Base-by-base conservation (phyloP, 2,113 vertebrate species). In the Dendropsophus ebraccatus region DNA sequence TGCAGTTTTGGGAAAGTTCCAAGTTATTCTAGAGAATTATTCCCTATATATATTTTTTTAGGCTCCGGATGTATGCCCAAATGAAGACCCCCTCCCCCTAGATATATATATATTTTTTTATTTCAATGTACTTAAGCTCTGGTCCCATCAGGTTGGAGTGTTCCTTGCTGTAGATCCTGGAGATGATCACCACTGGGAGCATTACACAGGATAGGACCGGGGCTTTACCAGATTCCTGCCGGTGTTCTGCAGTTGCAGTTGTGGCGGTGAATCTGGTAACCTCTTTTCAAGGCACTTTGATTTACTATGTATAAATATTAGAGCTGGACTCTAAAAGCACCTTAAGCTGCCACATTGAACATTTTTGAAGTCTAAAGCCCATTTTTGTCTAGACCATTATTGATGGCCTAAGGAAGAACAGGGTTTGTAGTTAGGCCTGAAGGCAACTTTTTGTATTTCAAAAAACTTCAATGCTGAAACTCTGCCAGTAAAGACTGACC, bases 271-370 rank as follows among this genome's bases (percentile, higher is more conserved):
- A 47, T 17, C 11, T 2, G 30, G 56, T 74, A 28, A n/a, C 35
- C 13, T 72, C 37, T 70, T 81, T 49, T 77, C 28, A 65, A 54
- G 47, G 85, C 85, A 87, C 85, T 81, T 87, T 87, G 65, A 72
- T 62, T 11, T 23, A 69, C 12, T 50, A 25, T 85, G 17, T 83
- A 19, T 28, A n/a, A n/a, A n/a, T n/a, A 79, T 41, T 35, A 35
- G 32, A 88, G 88, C 87, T 88, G 76, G 87, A 32, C 82, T 87
- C 86, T 54, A 11, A 52, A 70, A 77, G 62, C 45, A 82, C 83
- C 0, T 0, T 21, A 30, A 0, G n/a, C 17, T 21, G 87, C n/a
- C 21, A 9, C 85, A n/a, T 73, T 73, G 81, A 62, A n/a, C n/a
- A n/a, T n/a, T n/a, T n/a, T n/a, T n/a, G n/a, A n/a, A 25, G 21